Evolutionary conservation across 2,113 vertebrate genomes (phyloP).

Genomic region (Rhynchopsitta pachyrhyncha): DNA sequence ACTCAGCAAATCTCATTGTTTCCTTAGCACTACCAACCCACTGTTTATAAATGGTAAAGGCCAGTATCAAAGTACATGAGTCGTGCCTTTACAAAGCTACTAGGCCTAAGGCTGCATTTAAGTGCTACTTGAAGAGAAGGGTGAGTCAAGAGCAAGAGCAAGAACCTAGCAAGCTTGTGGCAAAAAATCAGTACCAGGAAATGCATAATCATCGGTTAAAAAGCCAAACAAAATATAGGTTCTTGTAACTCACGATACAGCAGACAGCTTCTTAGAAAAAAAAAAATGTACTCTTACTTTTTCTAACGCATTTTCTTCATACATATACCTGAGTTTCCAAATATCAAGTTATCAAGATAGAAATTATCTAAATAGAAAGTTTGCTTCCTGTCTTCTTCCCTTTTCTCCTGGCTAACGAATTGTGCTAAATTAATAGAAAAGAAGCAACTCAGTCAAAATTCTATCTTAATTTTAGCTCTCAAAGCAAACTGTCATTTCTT

Average conservation of each 20-base stretch:
- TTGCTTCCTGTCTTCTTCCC: neutral
- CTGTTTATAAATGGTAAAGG: neutral
- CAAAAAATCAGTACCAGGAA: neutral
- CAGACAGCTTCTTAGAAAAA: neutral
- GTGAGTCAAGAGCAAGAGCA: neutral
- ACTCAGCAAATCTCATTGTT: neutral
- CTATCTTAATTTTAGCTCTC: neutral
- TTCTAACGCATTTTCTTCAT: neutral
- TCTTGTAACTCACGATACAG: neutral
- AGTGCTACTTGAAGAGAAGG: neutral
- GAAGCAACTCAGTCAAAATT: neutral
- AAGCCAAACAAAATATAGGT: neutral
- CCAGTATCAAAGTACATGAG: neutral
- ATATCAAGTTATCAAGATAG: neutral
- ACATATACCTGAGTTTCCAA: neutral
- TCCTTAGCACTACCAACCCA: accelerated
- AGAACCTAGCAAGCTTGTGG: neutral
- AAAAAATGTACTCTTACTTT: neutral
- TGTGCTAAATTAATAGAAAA: neutral
- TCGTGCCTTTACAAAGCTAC: neutral
- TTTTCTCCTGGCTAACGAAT: neutral
- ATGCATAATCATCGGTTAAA: neutral
- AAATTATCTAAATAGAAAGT: neutral
- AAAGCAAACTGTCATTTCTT: neutral
- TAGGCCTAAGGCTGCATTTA: neutral